These are phyloP conservation scores for Musca vetustissima DNA, from an alignment of 1,140 invertebrate genomes.

Conservation along the genomic window DNA sequence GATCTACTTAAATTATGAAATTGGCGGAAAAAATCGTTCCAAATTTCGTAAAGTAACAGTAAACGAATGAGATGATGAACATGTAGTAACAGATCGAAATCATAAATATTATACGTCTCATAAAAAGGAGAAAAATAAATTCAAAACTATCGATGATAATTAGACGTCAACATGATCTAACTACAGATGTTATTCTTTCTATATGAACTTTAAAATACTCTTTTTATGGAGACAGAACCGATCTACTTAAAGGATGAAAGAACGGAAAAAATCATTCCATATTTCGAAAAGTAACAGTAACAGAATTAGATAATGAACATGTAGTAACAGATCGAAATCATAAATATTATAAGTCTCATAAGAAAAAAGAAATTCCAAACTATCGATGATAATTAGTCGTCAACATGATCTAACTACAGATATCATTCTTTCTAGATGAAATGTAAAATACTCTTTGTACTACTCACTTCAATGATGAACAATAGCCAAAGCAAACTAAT, in stretches of 20 bases:
- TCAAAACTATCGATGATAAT: not conserved
- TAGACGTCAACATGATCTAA: not conserved
- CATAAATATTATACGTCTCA: constrained; percentile 6
- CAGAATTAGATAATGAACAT: not conserved
- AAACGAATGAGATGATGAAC: not conserved
- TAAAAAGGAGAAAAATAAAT: not conserved
- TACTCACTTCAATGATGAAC: not conserved
- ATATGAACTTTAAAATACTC: not conserved
- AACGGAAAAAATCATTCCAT: not conserved
- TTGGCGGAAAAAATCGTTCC: not conserved
- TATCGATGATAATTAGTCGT: not conserved
- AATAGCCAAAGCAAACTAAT: not conserved
- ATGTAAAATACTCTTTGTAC: not conserved
- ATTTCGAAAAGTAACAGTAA: constrained; percentile 4
- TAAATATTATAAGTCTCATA: constrained; percentile 7
- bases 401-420: not conserved
- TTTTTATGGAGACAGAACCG: not conserved
- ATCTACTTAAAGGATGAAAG: constrained; percentile 2
- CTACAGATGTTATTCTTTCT: not conserved
- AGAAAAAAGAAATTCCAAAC: not conserved
- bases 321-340: not conserved
- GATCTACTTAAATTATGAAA: not conserved
- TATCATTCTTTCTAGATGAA: constrained; percentile 1
- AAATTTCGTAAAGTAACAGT: constrained; percentile 1
- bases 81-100: not conserved